Percentiles rank a stretch among this genome's conserved stretches.
These are phyloP conservation scores for Anthopleura sola DNA, from an alignment of 64 coral and sea anemone species.

Conservation along the genomic window DNA sequence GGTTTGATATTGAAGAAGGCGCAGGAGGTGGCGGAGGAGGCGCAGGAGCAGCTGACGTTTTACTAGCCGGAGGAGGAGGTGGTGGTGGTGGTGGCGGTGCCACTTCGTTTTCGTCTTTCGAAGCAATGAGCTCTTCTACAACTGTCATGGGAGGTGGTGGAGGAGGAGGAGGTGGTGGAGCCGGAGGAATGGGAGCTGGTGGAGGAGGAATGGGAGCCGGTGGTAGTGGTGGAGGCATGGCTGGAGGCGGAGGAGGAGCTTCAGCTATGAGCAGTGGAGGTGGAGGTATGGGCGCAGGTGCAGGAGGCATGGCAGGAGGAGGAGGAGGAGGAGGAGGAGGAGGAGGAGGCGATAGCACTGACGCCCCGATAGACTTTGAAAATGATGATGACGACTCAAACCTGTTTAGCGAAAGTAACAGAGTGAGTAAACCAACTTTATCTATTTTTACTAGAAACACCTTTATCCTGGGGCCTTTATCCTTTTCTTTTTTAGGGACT, in stretches of 20 bases:
- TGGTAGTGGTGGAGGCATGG: background rate
- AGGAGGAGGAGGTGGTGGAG: background rate
- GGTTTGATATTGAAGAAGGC: constrained; percentile 19
- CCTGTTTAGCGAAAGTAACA: constrained; percentile 13
- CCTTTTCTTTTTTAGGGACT: background rate
- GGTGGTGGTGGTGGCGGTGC: background rate
- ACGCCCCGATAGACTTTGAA: background rate
- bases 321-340: background rate
- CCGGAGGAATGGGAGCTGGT: background rate
- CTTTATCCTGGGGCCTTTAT: background rate
- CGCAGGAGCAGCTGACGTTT: background rate
- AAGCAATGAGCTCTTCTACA: background rate
- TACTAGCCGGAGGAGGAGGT: background rate
- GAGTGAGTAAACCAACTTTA: background rate
- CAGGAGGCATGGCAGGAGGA: background rate
- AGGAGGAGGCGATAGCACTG: background rate
- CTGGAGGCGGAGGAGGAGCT: background rate
- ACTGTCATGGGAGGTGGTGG: background rate
- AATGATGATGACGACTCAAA: background rate
- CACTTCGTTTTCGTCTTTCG: background rate
- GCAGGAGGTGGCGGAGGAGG: background rate
- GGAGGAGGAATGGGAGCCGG: background rate
- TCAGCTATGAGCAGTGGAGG: background rate
- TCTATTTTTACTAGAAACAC: background rate
- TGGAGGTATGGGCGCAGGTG: background rate